These are phyloP conservation scores for Gavia stellata DNA, from an alignment of 2,113 vertebrate species.

Conservation along the genomic window DNA sequence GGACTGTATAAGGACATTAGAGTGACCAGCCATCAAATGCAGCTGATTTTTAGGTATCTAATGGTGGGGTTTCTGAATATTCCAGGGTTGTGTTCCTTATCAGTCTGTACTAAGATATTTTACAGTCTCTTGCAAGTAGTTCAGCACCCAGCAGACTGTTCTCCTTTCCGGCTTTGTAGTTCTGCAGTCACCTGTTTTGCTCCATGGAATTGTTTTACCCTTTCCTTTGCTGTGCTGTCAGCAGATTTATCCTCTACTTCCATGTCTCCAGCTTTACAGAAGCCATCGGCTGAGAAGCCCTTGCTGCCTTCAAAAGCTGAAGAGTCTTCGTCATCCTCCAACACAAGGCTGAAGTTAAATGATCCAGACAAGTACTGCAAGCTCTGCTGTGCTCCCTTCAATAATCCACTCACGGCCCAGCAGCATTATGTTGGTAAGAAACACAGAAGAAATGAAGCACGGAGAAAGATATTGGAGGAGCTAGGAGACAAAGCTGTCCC, in stretches of 20 bases:
- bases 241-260: constrained; percentile 3
- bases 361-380: constrained; percentile 77
- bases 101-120: background rate
- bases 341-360: constrained; percentile 52
- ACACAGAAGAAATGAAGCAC: constrained; percentile 79
- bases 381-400: constrained; percentile 78
- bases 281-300: background rate
- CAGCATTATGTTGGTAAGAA: constrained; percentile 83
- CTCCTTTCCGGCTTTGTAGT: background rate
- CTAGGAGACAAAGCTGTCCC: constrained; percentile 62
- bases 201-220: background rate
- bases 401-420: constrained; percentile 73
- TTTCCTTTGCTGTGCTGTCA: background rate
- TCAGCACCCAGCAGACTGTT: background rate
- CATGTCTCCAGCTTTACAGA: background rate
- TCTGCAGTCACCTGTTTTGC: background rate
- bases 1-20: background rate
- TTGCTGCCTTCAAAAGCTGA: constrained; percentile 2
- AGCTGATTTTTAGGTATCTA: background rate
- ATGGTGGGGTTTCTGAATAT: background rate
- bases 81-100: background rate
- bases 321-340: background rate
- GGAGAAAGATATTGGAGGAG: constrained; percentile 68
- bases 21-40: background rate
- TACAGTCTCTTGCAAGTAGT: background rate